Conservation (phyloP, 2,888 invertebrate species). For the Orthosia gracilis region DNA sequence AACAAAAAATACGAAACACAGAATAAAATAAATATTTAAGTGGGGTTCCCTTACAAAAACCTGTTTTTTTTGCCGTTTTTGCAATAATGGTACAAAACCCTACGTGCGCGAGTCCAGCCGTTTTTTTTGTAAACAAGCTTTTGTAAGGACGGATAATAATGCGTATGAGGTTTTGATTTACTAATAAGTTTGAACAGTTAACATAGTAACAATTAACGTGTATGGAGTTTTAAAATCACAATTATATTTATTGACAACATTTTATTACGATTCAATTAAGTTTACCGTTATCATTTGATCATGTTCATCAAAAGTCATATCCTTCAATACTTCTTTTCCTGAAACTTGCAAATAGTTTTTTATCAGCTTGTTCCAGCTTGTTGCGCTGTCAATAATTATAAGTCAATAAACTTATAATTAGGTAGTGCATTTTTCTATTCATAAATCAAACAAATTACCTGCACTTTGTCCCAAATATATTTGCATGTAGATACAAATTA, state of each 20-base stretch:
- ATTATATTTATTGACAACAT: not conserved
- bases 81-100: no score
- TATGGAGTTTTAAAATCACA: not conserved
- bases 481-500: slow-evolving; percentile 31
- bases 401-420: not conserved
- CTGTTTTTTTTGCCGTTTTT: no score
- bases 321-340: not conserved
- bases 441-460: not conserved
- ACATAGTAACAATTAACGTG: no score
- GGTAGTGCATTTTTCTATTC: no score
- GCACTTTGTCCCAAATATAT: not conserved
- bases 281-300: not conserved
- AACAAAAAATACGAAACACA: no score
- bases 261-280: not conserved
- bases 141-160: not conserved
- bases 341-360: not conserved
- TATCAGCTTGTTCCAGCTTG: not conserved
- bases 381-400: not conserved
- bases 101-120: no score
- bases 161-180: not conserved
- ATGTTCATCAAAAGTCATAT: not conserved
- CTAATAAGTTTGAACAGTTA: no score
- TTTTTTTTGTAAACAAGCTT: not conserved
- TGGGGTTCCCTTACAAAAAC: no score
- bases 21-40: no score